Evolutionary conservation across 2,888 invertebrate genomes (phyloP).

Genomic region (Vanessa cardui): DNA sequence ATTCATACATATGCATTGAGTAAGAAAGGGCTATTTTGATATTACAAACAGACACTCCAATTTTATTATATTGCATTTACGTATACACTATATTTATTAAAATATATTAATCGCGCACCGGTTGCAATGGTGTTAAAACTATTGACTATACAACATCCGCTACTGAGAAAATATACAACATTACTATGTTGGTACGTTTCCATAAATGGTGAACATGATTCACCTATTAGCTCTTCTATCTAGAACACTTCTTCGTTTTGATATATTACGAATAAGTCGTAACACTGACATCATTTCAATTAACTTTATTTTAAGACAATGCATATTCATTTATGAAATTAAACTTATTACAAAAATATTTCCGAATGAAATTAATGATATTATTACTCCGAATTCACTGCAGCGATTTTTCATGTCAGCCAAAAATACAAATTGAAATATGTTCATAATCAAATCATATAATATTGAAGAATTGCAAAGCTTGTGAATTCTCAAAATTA

Average conservation of each 20-base stretch:
- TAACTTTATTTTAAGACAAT: not conserved
- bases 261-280: conserved; percentile 2
- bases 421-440: not conserved
- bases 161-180: conserved; percentile 14
- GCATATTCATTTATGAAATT: not conserved
- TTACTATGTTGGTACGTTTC: conserved; percentile 20
- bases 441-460: not conserved
- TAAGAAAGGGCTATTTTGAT: too few species aligned
- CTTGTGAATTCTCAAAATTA: too few species aligned
- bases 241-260: conserved; percentile 18
- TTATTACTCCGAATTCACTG: too few species aligned
- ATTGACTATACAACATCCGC: conserved; percentile 17
- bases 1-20: too few species aligned
- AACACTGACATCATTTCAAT: not conserved
- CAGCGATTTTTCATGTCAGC: not conserved
- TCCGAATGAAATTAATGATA: too few species aligned
- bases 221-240: conserved; percentile 16
- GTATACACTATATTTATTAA: too few species aligned
- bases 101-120: too few species aligned
- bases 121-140: conserved; percentile 1
- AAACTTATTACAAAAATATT: not conserved
- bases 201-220: conserved; percentile 24
- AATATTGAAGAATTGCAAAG: too few species aligned
- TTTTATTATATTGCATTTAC: too few species aligned
- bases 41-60: too few species aligned